phyloP scores from a whole-genome alignment of 2,113 vertebrate genomes.

The Actenoides lindsayi region DNA sequence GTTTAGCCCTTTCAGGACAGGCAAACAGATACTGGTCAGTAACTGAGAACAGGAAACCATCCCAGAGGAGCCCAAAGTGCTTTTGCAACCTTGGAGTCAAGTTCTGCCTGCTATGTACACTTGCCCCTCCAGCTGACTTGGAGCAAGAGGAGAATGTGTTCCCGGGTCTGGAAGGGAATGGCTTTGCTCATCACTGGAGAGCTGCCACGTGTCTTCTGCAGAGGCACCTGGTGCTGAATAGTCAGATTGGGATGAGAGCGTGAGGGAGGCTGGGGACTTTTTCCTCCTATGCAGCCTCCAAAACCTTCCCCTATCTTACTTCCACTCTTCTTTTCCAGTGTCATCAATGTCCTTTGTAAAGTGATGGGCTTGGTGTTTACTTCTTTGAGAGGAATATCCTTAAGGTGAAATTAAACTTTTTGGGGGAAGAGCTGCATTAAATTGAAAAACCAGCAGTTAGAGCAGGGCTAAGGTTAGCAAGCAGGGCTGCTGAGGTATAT shows the following conservation, averaged over 20 bases:
- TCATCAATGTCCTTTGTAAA: neutral
- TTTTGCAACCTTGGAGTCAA: neutral
- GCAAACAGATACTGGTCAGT: neutral
- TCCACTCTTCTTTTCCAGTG: neutral
- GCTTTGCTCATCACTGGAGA: conserved; percentile 1
- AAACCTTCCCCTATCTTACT: neutral
- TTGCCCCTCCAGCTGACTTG: neutral
- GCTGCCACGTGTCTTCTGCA: neutral
- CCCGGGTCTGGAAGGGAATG: neutral
- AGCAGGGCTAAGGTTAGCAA: neutral
- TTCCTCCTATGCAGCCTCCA: neutral
- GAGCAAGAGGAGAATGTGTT: neutral
- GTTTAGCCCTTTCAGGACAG: neutral
- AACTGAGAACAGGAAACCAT: neutral
- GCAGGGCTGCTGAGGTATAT: neutral
- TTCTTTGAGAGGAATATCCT: neutral
- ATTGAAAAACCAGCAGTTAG: neutral
- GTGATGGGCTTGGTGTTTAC: neutral
- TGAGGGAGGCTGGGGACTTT: neutral
- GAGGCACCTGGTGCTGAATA: conserved; percentile 23
- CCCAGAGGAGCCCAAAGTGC: neutral
- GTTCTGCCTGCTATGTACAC: accelerated
- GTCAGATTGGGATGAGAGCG: neutral
- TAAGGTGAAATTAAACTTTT: neutral
- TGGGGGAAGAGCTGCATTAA: neutral